phyloP scores from a whole-genome alignment of 2,888 invertebrate genomes.

The Arge pagana region DNA sequence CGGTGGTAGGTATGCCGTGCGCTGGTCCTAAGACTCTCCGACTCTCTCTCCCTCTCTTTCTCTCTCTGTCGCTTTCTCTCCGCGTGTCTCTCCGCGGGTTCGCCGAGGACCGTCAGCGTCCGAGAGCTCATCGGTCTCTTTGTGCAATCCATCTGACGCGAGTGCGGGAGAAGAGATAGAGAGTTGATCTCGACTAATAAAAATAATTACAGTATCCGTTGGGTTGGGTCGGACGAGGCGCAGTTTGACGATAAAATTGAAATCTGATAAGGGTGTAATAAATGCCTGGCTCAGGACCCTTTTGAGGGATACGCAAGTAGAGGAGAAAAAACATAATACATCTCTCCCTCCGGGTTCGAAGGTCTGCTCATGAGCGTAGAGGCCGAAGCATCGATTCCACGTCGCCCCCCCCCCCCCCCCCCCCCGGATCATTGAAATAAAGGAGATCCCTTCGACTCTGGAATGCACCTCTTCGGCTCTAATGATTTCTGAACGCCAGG shows the following conservation, averaged over 20 bases:
- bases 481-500: slow-evolving; percentile 44
- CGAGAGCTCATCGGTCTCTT: slow-evolving; percentile 15
- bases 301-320: neutral
- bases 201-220: slow-evolving; percentile 43
- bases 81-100: slow-evolving; percentile 14
- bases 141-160: slow-evolving; percentile 15
- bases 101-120: slow-evolving; percentile 12
- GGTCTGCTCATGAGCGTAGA: slow-evolving; percentile 8
- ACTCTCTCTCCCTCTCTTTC: slow-evolving; percentile 8
- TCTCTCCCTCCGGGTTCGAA: neutral
- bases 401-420: no score
- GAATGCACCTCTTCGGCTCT: slow-evolving; percentile 33
- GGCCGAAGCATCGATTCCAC: no score
- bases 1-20: no score
- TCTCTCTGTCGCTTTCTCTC: slow-evolving; percentile 15
- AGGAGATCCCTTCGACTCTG: slow-evolving; percentile 21
- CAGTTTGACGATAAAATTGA: slow-evolving; percentile 36
- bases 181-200: slow-evolving; percentile 35
- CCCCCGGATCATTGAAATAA: slow-evolving; percentile 23
- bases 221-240: no score
- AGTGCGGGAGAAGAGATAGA: neutral
- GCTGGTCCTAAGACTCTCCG: no score
- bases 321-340: neutral
- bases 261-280: slow-evolving; percentile 40
- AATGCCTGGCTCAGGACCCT: slow-evolving; percentile 23